phyloP scores from a whole-genome alignment of 2,888 invertebrate genomes.

The Trachelus iudaicus region DNA sequence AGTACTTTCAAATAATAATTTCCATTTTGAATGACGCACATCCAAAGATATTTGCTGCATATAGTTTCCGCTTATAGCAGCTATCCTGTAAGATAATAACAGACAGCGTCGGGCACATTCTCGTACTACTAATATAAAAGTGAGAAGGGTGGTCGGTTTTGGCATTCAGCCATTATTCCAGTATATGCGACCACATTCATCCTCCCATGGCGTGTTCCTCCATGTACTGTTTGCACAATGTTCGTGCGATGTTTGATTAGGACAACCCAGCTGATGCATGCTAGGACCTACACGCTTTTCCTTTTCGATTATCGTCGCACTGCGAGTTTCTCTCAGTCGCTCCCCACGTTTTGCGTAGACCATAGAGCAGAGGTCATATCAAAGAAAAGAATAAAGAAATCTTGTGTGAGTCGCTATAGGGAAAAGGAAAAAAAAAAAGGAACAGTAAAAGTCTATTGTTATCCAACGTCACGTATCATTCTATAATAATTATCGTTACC shows the following conservation, averaged over 20 bases:
- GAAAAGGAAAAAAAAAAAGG: neutral
- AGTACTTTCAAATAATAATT: neutral
- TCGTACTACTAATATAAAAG: neutral
- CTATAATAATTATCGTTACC: neutral
- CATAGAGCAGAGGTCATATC: neutral
- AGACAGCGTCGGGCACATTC: neutral
- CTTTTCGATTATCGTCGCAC: slow-evolving; percentile 19
- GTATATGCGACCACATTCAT: slow-evolving; percentile 20
- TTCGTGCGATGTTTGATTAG: slow-evolving; percentile 62
- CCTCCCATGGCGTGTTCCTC: slow-evolving; percentile 39
- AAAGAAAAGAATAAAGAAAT: neutral
- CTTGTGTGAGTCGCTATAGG: neutral
- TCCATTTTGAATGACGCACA: neutral
- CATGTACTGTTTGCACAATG: slow-evolving; percentile 49
- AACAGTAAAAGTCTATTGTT: neutral
- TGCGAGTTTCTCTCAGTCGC: slow-evolving; percentile 17
- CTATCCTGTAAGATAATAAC: neutral
- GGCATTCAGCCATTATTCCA: slow-evolving; percentile 27
- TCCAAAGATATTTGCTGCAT: neutral
- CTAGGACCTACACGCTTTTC: slow-evolving; percentile 30
- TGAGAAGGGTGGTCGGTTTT: slow-evolving; percentile 11
- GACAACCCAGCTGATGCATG: slow-evolving; percentile 58
- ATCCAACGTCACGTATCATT: neutral
- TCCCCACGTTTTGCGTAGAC: neutral
- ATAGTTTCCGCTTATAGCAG: neutral